A percentile compares a stretch with the other conserved stretches of the same genome.
phyloP scores from a whole-genome alignment of 2,113 vertebrate species.

The Rhinolophus ferrumequinum region DNA sequence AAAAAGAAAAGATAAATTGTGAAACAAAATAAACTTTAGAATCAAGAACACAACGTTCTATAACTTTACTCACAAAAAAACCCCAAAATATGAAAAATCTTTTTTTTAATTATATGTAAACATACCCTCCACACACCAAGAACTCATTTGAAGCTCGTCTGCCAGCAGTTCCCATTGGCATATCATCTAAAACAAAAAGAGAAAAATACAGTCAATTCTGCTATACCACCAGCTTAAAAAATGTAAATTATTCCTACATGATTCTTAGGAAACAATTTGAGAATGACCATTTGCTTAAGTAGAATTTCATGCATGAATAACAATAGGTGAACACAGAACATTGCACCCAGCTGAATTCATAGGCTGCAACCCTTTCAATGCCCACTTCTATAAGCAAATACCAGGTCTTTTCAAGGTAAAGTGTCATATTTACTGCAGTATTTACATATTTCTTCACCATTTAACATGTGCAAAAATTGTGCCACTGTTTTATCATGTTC shows the following conservation, averaged over 20 bases:
- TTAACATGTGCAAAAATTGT: neutral
- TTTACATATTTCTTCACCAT: neutral
- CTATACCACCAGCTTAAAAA: neutral
- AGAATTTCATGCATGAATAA: neutral
- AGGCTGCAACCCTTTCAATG: neutral
- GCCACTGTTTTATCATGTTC: slow-evolving; percentile 7
- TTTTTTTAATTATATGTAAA: slow-evolving; percentile 69
- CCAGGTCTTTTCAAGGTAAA: neutral
- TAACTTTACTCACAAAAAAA: slow-evolving; percentile 51
- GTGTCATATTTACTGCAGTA: neutral
- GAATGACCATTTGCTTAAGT: neutral
- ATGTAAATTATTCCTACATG: neutral
- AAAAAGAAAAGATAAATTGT: neutral
- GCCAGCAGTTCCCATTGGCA: slow-evolving; percentile 88
- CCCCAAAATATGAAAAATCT: slow-evolving; percentile 43
- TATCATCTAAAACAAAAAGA: slow-evolving; percentile 89
- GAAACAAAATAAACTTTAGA: slow-evolving; percentile 44
- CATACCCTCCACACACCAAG: slow-evolving; percentile 95
- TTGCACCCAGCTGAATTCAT: neutral
- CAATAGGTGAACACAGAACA: neutral
- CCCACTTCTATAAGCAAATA: neutral
- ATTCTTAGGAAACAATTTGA: neutral
- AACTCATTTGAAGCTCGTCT: slow-evolving; percentile 94
- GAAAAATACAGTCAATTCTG: slow-evolving; percentile 12
- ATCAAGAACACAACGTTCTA: slow-evolving; percentile 34